Conservation (phyloP, 2,113 vertebrate species). For the Phodopus roborovskii region DNA sequence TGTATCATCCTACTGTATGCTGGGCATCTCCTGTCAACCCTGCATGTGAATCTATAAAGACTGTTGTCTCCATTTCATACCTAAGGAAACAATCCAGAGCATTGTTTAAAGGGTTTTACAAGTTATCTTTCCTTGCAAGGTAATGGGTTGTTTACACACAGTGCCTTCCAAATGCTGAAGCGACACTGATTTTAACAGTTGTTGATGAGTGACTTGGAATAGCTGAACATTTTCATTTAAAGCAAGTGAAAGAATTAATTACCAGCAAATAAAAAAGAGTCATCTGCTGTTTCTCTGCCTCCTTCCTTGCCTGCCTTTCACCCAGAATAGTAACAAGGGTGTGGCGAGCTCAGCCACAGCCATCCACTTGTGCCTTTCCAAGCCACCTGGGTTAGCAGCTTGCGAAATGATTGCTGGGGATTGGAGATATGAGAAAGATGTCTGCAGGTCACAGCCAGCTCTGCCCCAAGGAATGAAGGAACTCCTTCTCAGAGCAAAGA, state of each 20-base stretch:
- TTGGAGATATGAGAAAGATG: background rate
- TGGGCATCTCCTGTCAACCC: background rate
- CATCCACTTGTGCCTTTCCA: background rate
- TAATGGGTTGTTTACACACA: constrained; percentile 61
- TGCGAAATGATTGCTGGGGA: background rate
- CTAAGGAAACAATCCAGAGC: background rate
- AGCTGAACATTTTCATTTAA: constrained; percentile 76
- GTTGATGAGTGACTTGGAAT: constrained; percentile 56
- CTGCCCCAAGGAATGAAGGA: background rate
- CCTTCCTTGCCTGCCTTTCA: background rate
- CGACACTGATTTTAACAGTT: constrained; percentile 66
- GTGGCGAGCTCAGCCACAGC: background rate
- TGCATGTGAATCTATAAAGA: background rate
- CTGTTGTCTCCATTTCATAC: background rate
- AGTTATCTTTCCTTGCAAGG: constrained; percentile 65
- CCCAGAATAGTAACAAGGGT: background rate
- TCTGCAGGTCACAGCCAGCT: background rate
- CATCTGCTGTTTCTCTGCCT: constrained; percentile 38
- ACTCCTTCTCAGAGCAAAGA: background rate
- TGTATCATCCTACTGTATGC: background rate
- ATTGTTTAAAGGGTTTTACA: constrained; percentile 61
- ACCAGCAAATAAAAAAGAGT: constrained; percentile 66
- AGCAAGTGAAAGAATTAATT: constrained; percentile 74
- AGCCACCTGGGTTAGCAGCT: background rate
- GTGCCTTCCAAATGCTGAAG: constrained; percentile 45